Evolutionary conservation across 2,888 invertebrate species (phyloP).

Genomic region (Xanthorhoe designata): DNA sequence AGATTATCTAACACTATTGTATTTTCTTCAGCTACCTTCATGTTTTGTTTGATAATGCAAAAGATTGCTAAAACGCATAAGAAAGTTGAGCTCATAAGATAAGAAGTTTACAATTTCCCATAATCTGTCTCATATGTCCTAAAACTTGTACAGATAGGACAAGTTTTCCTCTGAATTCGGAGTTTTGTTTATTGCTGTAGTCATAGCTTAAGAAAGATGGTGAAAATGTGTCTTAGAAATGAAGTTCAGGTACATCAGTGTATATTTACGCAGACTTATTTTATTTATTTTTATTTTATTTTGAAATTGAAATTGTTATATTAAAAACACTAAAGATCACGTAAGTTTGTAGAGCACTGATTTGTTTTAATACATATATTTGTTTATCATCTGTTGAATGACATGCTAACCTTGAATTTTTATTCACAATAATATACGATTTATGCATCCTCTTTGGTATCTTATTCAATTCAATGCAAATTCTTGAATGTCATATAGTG

Average conservation of each 20-base stretch:
- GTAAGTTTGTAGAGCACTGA: background rate
- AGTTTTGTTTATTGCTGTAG: constrained; percentile 33
- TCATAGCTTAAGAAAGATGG: background rate
- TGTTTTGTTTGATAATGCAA: constrained; percentile 7
- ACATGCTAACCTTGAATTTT: constrained; percentile 27
- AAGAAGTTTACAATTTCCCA: constrained; percentile 12
- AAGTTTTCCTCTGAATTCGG: background rate
- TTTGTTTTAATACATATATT: constrained; percentile 2
- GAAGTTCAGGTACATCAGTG: background rate
- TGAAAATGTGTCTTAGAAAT: background rate
- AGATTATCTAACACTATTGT: background rate
- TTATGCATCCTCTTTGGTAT: constrained; percentile 25
- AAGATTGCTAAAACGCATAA: background rate
- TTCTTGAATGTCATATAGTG: constrained; percentile 31
- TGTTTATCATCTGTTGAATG: constrained; percentile 6
- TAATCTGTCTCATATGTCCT: constrained; percentile 21
- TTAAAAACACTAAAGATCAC: background rate
- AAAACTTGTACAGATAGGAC: constrained; percentile 35
- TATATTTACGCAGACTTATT: no score
- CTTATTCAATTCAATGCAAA: constrained; percentile 44
- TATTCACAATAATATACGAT: constrained; percentile 24
- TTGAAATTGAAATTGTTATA: no score
- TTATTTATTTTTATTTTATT: no score
- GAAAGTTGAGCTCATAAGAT: constrained; percentile 5
- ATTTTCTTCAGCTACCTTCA: background rate